Base-by-base conservation (phyloP, 2,888 invertebrate species). In the Trichopoda pennipes region DNA sequence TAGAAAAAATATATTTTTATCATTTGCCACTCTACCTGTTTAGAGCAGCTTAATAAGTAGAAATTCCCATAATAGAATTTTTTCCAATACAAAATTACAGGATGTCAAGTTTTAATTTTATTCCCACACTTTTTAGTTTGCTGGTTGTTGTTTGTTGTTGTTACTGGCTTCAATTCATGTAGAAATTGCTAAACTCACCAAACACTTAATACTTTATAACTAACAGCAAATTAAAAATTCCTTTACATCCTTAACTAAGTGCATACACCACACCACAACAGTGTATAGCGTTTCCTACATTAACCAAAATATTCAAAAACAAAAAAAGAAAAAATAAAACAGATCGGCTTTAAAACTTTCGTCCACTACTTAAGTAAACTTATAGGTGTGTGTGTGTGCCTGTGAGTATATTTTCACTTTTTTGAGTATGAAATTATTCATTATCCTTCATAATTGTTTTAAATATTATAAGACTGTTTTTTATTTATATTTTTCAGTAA, bases 401-500 rank as follows among this genome's bases (percentile, higher is more conserved):
- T 75, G 66, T 75, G 58, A 75, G 49, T 17, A 28, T 28, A 28
- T 28, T 56, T 49, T 21, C 3, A 17, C 16, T 21, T 56, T 28
- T 28, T 28, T 28, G 70, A 53, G 49, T 38, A 23, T 70, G 60
- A 68, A 81, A 63, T 56, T 77, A 63, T 72, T 55, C 73, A 77
- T 81, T 77, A 77, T 81, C 81, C 77, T 81, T 78, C n/a, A 58
- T 51, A 74, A 64, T 64, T 53, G 74, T 74, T 75, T 60, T 76
- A 16, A 63, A 63, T 63, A 32, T 4, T 60, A 19, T 4, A 16
- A 23, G 23, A 21, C 21, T 21, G 7, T 28, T 2, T 28, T 8
- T 38, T n/a, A 3, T 38, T 17, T 23, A 16, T 61, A 10, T 42
- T 56, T 64, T 14, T 38, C 21, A 51, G 17, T 42, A 51, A 73